Conservation (phyloP, 2,113 vertebrate genomes). For the Anguilla rostrata region DNA sequence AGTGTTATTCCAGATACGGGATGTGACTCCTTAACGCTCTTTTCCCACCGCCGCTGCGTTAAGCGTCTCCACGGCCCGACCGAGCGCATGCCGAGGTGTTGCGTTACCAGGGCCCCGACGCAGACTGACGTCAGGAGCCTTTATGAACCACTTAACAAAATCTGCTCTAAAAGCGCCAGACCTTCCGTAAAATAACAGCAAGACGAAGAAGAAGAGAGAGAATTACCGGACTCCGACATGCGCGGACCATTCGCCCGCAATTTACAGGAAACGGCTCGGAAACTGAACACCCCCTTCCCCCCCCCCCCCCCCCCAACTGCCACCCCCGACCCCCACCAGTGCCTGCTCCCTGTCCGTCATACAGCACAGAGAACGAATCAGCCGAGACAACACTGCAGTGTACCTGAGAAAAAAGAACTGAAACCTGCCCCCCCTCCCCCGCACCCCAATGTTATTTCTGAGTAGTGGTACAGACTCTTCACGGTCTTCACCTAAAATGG, state of each 20-base stretch:
- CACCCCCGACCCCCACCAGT: not conserved
- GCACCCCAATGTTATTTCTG: not conserved
- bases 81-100: not conserved
- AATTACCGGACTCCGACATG: not conserved
- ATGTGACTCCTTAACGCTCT: not conserved
- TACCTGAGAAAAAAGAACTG: conserved; percentile 40
- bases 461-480: conserved; percentile 32
- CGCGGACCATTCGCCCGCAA: conserved; percentile 5
- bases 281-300: not conserved
- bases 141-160: conserved; percentile 46
- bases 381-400: conserved; percentile 39
- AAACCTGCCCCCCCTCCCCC: not conserved
- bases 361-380: conserved; percentile 53
- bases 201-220: not conserved
- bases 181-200: conserved; percentile 41
- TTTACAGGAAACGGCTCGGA: conserved; percentile 28
- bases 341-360: not conserved
- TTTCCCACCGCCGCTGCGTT: no score
- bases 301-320: conserved; percentile 18
- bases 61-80: not conserved
- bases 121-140: conserved; percentile 32
- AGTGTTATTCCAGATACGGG: not conserved
- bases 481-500: conserved; percentile 43
- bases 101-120: conserved; percentile 23
- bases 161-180: conserved; percentile 28